Base-by-base conservation (phyloP, 2,888 invertebrate species). In the Ectemnius cavifrons region DNA sequence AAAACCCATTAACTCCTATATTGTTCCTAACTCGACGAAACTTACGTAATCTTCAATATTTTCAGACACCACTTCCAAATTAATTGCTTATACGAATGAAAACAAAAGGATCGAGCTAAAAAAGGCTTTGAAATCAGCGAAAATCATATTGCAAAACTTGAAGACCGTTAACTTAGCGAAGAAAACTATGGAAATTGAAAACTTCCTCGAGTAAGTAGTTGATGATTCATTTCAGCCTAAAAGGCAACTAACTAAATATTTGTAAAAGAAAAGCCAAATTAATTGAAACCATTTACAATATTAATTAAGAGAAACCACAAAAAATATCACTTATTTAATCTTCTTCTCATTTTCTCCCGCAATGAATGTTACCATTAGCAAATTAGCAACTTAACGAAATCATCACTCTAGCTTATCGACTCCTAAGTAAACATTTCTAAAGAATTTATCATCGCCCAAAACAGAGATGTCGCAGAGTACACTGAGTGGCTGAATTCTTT, bases 91-190 rank as follows among this genome's bases (percentile, higher is more conserved):
- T 73, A 92, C 92, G 3, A 92, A 91, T 66, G 92, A 92, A 20
- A 91, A 92, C 45, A 92, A 92, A 59, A 93, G 93, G 74, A 84
- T 94, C n/a, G 92, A 92, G 73, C 85, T 93, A 2, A 92, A 93
- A 45, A 92, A 91, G 14, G 93, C 93, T 0, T 80, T 94, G 4
- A 91, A 92, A 63, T 92, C 92, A 82, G 93, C 93, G 0, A 89
- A 88, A 13, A 90, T 88, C 76, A 91, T 92, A 69, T 88, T 93
- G 27, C 91, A 92, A 27, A 88, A 92, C 37, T 91, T 94, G 59
- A 90, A 92, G 59, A 80, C 75, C 69, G 73, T 90, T 0, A 85
- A 91, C 62, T 82, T 91, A 14, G 84, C 89, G 2, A 84, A 84
- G 20, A 91, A 88, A 79, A 92, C 91, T n/a, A 82, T 89, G 67